Percentiles rank a stretch among this genome's conserved stretches.
Conservation (phyloP, 2,888 invertebrate genomes). For the Tupiocoris notatus region DNA sequence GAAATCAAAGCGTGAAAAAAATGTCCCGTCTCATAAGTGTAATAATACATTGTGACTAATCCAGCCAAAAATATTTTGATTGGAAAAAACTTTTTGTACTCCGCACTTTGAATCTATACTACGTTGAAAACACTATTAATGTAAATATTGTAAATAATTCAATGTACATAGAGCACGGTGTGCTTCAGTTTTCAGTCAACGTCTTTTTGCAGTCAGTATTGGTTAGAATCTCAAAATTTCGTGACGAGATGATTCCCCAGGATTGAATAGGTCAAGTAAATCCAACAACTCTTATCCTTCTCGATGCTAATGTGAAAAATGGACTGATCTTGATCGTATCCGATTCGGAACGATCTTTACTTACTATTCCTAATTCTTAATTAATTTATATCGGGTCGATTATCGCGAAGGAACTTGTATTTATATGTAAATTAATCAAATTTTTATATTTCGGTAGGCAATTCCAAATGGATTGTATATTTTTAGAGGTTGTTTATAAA, state of each 20-base stretch:
- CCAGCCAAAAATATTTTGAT: too few relatives aligned
- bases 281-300: not conserved
- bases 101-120: too few relatives aligned
- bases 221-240: not conserved
- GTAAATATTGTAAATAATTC: not conserved
- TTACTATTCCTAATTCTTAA: not conserved
- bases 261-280: not conserved
- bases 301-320: not conserved
- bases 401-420: slow-evolving; percentile 8
- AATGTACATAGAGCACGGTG: too few relatives aligned
- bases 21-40: too few relatives aligned
- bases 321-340: not conserved
- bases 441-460: not conserved
- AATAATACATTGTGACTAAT: too few relatives aligned
- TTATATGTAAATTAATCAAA: slow-evolving; percentile 8
- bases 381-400: not conserved
- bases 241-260: slow-evolving; percentile 1
- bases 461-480: not conserved
- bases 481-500: not conserved
- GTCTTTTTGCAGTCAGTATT: not conserved
- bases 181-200: not conserved
- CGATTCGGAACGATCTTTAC: not conserved
- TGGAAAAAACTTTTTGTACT: too few relatives aligned
- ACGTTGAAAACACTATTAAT: too few relatives aligned
- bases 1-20: too few relatives aligned